Base-by-base conservation (phyloP, 1,140 invertebrate species). In the Pissodes strobi region DNA sequence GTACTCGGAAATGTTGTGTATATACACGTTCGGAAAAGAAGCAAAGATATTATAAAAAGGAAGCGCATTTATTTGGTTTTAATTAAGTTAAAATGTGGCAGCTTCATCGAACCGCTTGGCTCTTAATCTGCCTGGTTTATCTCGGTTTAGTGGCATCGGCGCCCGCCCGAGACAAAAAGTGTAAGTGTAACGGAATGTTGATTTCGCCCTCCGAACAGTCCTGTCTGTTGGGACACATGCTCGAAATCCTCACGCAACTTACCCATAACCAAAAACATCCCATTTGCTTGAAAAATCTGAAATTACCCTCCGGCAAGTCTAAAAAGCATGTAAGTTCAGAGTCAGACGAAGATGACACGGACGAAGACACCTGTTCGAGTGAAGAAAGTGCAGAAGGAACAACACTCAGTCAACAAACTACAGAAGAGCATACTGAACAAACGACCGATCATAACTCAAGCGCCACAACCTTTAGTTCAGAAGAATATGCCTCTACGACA, bases 161-260 rank as follows among this genome's bases (percentile, higher is more conserved):
- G 1, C 66, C 66, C 17, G 30, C 64, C n/a, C 39, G 41, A 22
- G 46, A 53, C 25, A 45, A 45, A 55, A 30, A 17, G 12, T 55
- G 52, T 21, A 38, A 34, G 15, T 56, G 41, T 13, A 61, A 57
- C 5, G 38, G 53, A 8, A 21, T 59, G 19, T 13, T 22, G n/a
- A 56, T 64, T 6, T 52, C 27, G 17, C 69, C 69, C 0, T 61
- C 69, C 2, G 57, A 67, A 21, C 53, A 70, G 15, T 67, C 69
- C 1, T 70, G 69, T 37, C 21, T 67, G 13, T 23, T 70, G 9
- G 69, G 69, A 18, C 66, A 70, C 45, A 52, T 70, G 17, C 13
- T 70, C 2, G 51, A 67, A 23, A 56, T 70, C n/a, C 23, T 70
- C 2, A 58, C 69, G 2, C 51, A 70, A 49, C 21, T 70, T 10